Conservation (phyloP, 2,113 vertebrate genomes). For the Odontesthes bonariensis region DNA sequence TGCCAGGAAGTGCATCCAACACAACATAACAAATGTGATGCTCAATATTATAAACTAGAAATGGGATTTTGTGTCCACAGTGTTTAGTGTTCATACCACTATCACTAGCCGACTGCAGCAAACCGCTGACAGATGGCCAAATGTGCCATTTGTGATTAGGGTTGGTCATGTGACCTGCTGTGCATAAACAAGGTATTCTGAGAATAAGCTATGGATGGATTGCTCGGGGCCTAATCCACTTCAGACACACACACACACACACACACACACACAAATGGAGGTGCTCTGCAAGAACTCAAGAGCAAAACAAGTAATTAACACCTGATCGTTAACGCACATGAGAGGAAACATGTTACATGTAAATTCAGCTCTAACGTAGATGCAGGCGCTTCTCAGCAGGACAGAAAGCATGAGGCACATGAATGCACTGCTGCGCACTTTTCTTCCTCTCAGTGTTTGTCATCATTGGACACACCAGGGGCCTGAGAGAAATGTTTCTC, state of each 20-base stretch:
- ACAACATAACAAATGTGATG: not conserved
- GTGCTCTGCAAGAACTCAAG: conserved; percentile 24
- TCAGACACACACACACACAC: too few relatives aligned
- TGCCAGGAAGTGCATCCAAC: not conserved
- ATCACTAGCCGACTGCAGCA: conserved; percentile 2
- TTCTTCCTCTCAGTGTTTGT: conserved; percentile 51
- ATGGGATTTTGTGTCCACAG: conserved; percentile 4
- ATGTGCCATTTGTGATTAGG: conserved; percentile 54
- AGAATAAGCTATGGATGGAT: conserved; percentile 24
- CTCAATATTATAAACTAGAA: conserved; percentile 10
- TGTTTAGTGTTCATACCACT: not conserved
- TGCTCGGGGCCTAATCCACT: conserved; percentile 22
- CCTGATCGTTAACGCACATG: conserved; percentile 46
- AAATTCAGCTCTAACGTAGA: conserved; percentile 34
- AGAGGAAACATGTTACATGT: conserved; percentile 45
- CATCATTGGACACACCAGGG: conserved; percentile 55
- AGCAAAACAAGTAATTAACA: conserved; percentile 64
- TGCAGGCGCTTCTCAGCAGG: conserved; percentile 49
- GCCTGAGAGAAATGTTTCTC: conserved; percentile 41
- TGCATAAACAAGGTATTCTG: conserved; percentile 36
- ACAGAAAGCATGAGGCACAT: conserved; percentile 31
- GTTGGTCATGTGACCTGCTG: conserved; percentile 45
- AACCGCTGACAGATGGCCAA: conserved; percentile 59
- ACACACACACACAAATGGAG: not conserved
- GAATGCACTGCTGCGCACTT: conserved; percentile 29